Evolutionary conservation across 2,797 vertebrate species (phyloP).

Genomic region (Acipenser oxyrinchus): DNA sequence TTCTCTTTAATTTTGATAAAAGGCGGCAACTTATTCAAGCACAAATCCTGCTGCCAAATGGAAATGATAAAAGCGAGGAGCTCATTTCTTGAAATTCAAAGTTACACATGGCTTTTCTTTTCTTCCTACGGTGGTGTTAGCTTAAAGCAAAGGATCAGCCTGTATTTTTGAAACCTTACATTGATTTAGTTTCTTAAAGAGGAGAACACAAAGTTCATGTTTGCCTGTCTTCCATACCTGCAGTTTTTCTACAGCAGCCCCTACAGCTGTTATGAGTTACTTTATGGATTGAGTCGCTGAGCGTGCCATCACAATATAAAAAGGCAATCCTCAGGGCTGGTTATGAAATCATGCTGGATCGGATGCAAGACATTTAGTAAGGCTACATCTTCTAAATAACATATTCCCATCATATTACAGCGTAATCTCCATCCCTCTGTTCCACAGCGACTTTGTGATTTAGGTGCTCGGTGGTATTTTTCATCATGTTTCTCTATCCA

Average conservation of each 20-base stretch:
- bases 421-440: slow-evolving; percentile 25
- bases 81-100: slow-evolving; percentile 21
- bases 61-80: slow-evolving; percentile 44
- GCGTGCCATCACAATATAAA: not conserved
- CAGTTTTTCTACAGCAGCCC: slow-evolving; percentile 10
- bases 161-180: slow-evolving; percentile 18
- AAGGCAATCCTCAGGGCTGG: slow-evolving; percentile 11
- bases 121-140: slow-evolving; percentile 13
- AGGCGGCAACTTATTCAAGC: slow-evolving; percentile 59
- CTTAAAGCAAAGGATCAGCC: slow-evolving; percentile 6
- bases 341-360: slow-evolving; percentile 17
- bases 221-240: slow-evolving; percentile 15
- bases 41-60: slow-evolving; percentile 51
- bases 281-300: slow-evolving; percentile 18
- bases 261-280: slow-evolving; percentile 33
- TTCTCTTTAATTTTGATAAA: slow-evolving; percentile 70
- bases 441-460: slow-evolving; percentile 13
- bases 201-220: slow-evolving; percentile 18
- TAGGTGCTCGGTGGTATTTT: not conserved
- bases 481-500: too few species aligned
- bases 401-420: not conserved
- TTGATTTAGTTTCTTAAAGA: slow-evolving; percentile 23
- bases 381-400: too few species aligned
- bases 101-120: slow-evolving; percentile 13
- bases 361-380: too few species aligned